These are phyloP conservation scores for Synanthedon myopaeformis DNA, from an alignment of 2,888 invertebrate species.

Conservation along the genomic window DNA sequence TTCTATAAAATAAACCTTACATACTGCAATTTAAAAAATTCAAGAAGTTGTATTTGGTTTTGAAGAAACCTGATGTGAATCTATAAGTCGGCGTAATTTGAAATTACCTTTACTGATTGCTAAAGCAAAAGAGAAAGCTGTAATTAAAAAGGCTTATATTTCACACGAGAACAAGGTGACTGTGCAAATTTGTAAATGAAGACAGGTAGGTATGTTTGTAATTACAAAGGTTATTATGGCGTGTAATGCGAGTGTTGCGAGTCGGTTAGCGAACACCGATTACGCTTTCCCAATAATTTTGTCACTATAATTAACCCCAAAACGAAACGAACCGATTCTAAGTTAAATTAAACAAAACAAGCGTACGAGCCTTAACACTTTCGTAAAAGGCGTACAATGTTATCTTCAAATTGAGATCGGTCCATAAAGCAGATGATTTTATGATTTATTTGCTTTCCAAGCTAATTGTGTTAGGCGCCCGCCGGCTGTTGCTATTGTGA, in stretches of 20 bases:
- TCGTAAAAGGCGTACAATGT: conserved; percentile 15
- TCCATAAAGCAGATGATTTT: conserved; percentile 36
- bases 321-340: conserved; percentile 5
- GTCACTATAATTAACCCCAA: conserved; percentile 40
- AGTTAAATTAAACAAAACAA: conserved; percentile 8
- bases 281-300: conserved; percentile 48
- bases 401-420: conserved; percentile 32
- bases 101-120: background rate
- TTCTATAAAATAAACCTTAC: too few relatives aligned
- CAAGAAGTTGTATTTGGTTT: too few relatives aligned
- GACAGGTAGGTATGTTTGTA: conserved; percentile 26
- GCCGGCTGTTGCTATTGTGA: conserved; percentile 30
- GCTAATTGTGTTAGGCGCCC: conserved; percentile 44
- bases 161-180: conserved; percentile 48
- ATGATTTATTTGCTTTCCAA: conserved; percentile 49
- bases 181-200: conserved; percentile 43
- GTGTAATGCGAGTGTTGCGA: conserved; percentile 40
- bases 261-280: conserved; percentile 35
- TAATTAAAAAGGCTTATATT: conserved; percentile 55
- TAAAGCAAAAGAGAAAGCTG: conserved; percentile 43
- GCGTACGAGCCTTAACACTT: background rate
- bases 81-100: too few relatives aligned
- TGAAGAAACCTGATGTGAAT: too few relatives aligned
- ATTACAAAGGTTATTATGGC: conserved; percentile 44
- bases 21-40: too few relatives aligned